Evolutionary conservation across 2,113 vertebrate species (phyloP).

Genomic region (Cyphomyrus discorhynchus): DNA sequence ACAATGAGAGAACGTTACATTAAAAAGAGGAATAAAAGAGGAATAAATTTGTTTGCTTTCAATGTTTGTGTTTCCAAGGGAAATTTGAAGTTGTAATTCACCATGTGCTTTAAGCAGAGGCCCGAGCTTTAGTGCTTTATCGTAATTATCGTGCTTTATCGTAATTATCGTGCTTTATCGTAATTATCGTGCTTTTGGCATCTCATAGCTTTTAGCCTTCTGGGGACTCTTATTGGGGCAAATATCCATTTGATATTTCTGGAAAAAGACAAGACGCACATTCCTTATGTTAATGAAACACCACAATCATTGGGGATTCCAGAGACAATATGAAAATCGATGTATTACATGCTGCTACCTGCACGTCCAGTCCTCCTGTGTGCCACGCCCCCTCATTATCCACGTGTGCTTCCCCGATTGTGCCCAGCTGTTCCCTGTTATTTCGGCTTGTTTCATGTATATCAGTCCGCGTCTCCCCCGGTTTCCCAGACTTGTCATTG

Average conservation of each 20-base stretch:
- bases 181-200: slow-evolving; percentile 54
- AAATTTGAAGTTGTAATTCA: slow-evolving; percentile 41
- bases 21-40: too few species aligned
- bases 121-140: slow-evolving; percentile 35
- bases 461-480: too few species aligned
- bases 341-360: too few species aligned
- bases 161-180: slow-evolving; percentile 49
- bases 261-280: slow-evolving; percentile 21
- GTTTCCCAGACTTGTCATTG: too few species aligned
- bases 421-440: too few species aligned
- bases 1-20: too few species aligned
- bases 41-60: slow-evolving; percentile 22
- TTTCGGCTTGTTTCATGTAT: too few species aligned
- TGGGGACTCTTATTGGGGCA: slow-evolving; percentile 46
- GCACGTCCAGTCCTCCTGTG: too few species aligned
- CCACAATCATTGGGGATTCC: slow-evolving; percentile 17
- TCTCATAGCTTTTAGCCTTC: slow-evolving; percentile 51
- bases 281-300: slow-evolving; percentile 29
- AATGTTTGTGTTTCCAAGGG: slow-evolving; percentile 38
- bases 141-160: slow-evolving; percentile 49
- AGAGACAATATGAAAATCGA: neutral
- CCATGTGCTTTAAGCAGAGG: slow-evolving; percentile 47
- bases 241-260: slow-evolving; percentile 47
- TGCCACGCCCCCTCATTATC: too few species aligned
- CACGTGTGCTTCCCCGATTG: too few species aligned